Base-by-base conservation (phyloP, 1,140 invertebrate species). In the Drosophila saltans region DNA sequence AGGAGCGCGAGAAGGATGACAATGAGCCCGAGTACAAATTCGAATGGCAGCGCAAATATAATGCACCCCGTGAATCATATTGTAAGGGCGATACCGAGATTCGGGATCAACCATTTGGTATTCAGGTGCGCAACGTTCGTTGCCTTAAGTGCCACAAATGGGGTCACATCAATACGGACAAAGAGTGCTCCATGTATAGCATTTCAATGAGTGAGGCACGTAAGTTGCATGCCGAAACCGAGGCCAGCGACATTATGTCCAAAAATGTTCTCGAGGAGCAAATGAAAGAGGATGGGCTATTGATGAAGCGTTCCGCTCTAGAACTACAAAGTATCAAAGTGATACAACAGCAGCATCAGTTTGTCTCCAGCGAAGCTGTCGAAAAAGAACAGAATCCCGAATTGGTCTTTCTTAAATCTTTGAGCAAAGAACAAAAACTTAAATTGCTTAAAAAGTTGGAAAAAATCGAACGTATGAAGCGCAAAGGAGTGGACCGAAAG, bases 131-230 rank as follows among this genome's bases (percentile, higher is more conserved):
- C 41, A 99, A 99, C 94, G 98, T 99, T 0, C 94, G 98, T 16
- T 99, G 99, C 91, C 98, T 99, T 39, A 99, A 99, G 92, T 99
- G 99, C 92, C 97, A 99, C 83, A 99, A 99, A 92, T 99, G 99
- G 98, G 99, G 99, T 5, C 99, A 99, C 91, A 98, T 99, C 48
- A 99, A 99, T 92, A 99, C 99, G 91, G 98, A 98, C 95, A 94
- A 93, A 57, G 98, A 98, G 93, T 99, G 98, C 93, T 97, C 97
- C 39, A 94, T 99, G 92, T 99, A 98, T 80, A 97, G 97, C 90
- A 94, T 97, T 82, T 96, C 96, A 2, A 96, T 96, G 94, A 94
- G 94, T 83, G 94, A 94, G 82, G 94, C 94, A 0, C 93, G 94
- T 56, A 94, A 94, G 58, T 76, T 94, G 21, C 93, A 94, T 78